Evolutionary conservation across 1,140 invertebrate species (phyloP).

Genomic region (Platorchestia sp.): DNA sequence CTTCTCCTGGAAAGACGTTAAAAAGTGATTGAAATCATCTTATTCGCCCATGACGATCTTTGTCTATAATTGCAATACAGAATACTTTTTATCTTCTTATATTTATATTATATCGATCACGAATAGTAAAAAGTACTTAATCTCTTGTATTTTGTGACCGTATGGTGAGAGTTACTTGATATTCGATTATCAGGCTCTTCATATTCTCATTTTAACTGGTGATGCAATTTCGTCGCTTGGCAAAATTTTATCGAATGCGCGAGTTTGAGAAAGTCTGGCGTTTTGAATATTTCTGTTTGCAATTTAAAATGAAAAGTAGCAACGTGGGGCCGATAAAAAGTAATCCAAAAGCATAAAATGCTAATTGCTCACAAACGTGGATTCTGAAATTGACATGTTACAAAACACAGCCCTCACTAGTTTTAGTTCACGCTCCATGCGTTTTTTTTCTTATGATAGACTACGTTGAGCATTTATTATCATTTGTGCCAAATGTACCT

Average conservation of each 20-base stretch:
- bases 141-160: too few species aligned
- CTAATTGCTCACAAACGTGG: background rate
- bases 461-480: background rate
- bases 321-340: background rate
- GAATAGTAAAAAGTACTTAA: too few species aligned
- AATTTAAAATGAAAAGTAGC: background rate
- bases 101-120: too few species aligned
- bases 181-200: background rate
- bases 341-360: background rate
- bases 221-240: background rate
- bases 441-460: too few species aligned
- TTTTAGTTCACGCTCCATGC: too few species aligned
- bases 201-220: background rate
- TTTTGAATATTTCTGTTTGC: background rate
- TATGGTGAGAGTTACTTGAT: background rate
- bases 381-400: background rate
- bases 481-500: background rate
- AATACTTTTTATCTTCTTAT: too few species aligned
- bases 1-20: too few species aligned
- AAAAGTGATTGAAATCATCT: too few species aligned
- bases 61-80: too few species aligned
- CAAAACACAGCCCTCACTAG: too few species aligned
- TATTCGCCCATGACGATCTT: too few species aligned
- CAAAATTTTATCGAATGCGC: background rate
- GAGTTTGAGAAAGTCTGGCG: background rate